Evolutionary conservation across 1,140 invertebrate genomes (phyloP), one percentile per base, ranked within the genome.

Genomic region (Apis florea): DNA sequence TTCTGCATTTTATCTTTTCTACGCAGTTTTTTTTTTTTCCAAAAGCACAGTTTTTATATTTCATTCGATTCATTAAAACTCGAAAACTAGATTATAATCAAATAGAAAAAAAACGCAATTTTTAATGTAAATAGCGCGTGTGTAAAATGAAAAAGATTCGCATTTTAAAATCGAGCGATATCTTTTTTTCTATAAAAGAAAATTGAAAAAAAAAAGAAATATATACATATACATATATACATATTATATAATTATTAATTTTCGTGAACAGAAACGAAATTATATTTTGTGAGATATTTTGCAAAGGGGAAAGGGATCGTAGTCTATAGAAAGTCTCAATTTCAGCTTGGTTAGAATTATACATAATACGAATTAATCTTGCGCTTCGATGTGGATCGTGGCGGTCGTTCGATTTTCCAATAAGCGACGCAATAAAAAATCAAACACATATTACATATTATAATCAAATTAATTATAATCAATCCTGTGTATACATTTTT

Each of bases 281-380:
- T 83, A 81, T 86, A 86, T 86, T 86, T 86, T 86, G 68, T 86
- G 79, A 81, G 15, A 51, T 68, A 81, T 81, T 81, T 81, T 81
- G 71, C 24, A 17, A 59, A 26, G 63, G n/a, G 47, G 9, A 17
- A 26, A n/a, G 59, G 24, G 24, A 26, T 58, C 24, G n/a, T 80
- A 75, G 79, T 24, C 40, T 24, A 58, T 81, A 81, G 40, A 13
- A 49, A 54, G 19, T 72, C 69, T 80, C 70, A 51, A 79, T 79
- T 79, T 51, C 63, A 67, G 72, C 63, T 80, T 40, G 31, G 26
- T 26, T 81, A 75, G 71, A 47, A 19, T 40, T 40, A 40, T 40
- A 40, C 19, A 10, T 58, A 51, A 54, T 17, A 24, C 17, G 49
- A 40, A 26, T 56, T 75, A 56, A 72, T 80, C 15, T 66, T 53